Evolutionary conservation across 2,888 invertebrate species (phyloP).

Genomic region (Pecten maximus): DNA sequence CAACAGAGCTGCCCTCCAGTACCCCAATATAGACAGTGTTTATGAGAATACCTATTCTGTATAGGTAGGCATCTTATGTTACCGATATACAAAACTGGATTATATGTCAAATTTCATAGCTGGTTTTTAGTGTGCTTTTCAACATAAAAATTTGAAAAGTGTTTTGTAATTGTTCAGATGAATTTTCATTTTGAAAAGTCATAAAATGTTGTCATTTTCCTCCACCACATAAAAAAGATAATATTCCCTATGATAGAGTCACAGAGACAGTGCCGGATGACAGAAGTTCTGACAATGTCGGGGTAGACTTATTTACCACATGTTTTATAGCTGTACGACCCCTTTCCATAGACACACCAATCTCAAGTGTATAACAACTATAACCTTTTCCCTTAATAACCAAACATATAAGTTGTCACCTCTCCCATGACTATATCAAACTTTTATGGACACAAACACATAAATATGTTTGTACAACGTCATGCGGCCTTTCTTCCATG

Average conservation of each 20-base stretch:
- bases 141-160: background rate
- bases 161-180: background rate
- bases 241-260: background rate
- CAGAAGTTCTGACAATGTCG: background rate
- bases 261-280: background rate
- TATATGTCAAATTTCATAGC: background rate
- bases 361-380: background rate
- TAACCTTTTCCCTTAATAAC: background rate
- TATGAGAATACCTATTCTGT: background rate
- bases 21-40: background rate
- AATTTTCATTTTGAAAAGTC: background rate
- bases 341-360: background rate
- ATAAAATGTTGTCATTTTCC: background rate
- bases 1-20: background rate
- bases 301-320: background rate
- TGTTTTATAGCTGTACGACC: background rate
- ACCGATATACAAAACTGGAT: background rate
- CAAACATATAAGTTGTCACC: background rate
- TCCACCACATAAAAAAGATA: background rate
- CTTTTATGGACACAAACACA: constrained; percentile 27
- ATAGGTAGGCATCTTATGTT: background rate
- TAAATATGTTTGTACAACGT: background rate
- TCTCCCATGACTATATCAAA: constrained; percentile 26
- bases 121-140: background rate
- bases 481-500: background rate